Evolutionary conservation across 1,140 invertebrate species (phyloP), one percentile per base, ranked within the genome.

Genomic region (Zaprionus ornatus): DNA sequence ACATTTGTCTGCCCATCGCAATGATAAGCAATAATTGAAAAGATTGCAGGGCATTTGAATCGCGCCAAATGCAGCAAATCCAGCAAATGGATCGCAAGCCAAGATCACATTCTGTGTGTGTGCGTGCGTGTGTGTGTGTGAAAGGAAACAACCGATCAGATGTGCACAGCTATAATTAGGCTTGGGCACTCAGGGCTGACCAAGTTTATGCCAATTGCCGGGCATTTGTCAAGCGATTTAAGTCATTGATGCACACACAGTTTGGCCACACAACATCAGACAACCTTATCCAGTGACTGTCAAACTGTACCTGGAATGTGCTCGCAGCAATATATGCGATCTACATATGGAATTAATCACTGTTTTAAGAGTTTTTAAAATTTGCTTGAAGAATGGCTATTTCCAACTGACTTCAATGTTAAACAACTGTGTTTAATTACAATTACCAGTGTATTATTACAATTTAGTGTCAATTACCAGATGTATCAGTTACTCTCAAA

Each of bases 21-120:
- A 83, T 87, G 85, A 87, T 87, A 87, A 87, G 84, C 87, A 87
- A 85, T 87, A 87, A 87, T 87, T 87, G 85, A 87, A 84, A 85
- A 87, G 85, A 87, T 87, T 87, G 84, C 68, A 50, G 70, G 77
- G 64, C 81, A 87, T 90, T 87, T 84, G 85, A 90, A 88, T 87
- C 69, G 84, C 66, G 6, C 54, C 74, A 69, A 74, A 69, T 74
- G 64, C 48, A 67, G 64, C 71, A 59, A 65, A 69, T 74, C 35
- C 15, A 52, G 56, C 64, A 10, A 25, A 25, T 37, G 29, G n/a
- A 45, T 45, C n/a, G 40, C 40, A 45, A 1, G n/a, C n/a, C 40
- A 7, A 45, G 40, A 45, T 45, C 32, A 17, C 32, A 21, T 67
- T 50, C 2, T 19, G n/a, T 12, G 17, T 19, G 42, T 48, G 9